A percentile compares a stretch with the other conserved stretches of the same genome.
These are phyloP conservation scores for Sisor rabdophorus DNA, from an alignment of 2,113 vertebrate genomes.

Conservation along the genomic window DNA sequence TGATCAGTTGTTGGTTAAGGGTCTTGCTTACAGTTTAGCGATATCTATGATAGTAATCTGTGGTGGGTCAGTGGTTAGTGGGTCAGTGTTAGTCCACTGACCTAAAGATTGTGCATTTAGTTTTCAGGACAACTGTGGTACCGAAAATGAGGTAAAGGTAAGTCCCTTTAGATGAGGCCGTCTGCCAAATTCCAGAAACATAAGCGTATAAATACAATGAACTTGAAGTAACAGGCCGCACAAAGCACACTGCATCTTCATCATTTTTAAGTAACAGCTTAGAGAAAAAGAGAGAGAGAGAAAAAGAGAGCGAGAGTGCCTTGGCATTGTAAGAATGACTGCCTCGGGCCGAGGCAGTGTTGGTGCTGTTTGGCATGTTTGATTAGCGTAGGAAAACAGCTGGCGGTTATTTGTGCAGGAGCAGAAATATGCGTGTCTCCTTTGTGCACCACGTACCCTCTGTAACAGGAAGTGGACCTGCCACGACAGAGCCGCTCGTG, in stretches of 20 bases:
- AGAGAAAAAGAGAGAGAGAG: not conserved
- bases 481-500: conserved; percentile 38
- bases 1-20: no score
- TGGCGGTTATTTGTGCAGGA: conserved; percentile 55
- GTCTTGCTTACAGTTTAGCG: no score
- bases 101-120: no score
- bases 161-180: no score
- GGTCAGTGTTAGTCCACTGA: no score
- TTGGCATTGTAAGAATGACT: conserved; percentile 29
- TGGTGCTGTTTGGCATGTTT: conserved; percentile 47
- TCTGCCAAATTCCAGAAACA: no score
- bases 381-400: conserved; percentile 51
- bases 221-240: not conserved
- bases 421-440: conserved; percentile 45
- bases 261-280: not conserved
- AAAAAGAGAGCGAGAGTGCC: not conserved
- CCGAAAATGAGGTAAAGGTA: no score
- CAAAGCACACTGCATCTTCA: not conserved
- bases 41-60: no score
- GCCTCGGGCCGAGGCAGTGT: conserved; percentile 27
- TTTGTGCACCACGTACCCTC: conserved; percentile 26
- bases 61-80: no score
- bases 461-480: conserved; percentile 46
- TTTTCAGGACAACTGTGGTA: no score
- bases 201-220: not conserved